These are phyloP conservation scores for Selenia dentaria DNA, from an alignment of 2,888 invertebrate species.

Conservation along the genomic window DNA sequence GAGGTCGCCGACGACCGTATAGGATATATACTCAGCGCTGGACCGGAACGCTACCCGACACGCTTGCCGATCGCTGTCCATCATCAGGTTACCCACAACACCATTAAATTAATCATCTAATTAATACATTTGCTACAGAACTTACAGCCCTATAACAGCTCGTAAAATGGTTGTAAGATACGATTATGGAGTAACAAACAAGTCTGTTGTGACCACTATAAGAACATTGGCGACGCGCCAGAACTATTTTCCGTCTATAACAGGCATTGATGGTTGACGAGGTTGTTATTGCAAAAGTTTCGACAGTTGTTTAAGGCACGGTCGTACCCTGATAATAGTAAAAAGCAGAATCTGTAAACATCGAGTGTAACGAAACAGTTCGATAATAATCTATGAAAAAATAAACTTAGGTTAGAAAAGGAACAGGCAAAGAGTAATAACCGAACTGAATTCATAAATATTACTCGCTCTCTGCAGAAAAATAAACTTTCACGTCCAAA, in stretches of 20 bases:
- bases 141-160: slow-evolving; percentile 26
- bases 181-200: slow-evolving; percentile 5
- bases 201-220: slow-evolving; percentile 25
- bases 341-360: too few species aligned
- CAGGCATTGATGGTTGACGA: neutral
- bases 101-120: slow-evolving; percentile 30
- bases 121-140: slow-evolving; percentile 15
- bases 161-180: slow-evolving; percentile 21
- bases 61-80: slow-evolving; percentile 57
- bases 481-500: too few species aligned
- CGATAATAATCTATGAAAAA: too few species aligned
- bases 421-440: too few species aligned
- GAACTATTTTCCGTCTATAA: slow-evolving; percentile 38
- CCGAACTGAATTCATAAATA: too few species aligned
- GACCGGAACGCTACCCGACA: slow-evolving; percentile 71
- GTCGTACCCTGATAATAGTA: too few species aligned
- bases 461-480: too few species aligned
- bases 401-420: too few species aligned
- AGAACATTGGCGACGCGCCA: slow-evolving; percentile 53
- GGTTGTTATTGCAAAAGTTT: too few species aligned
- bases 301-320: neutral
- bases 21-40: slow-evolving; percentile 51
- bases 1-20: slow-evolving; percentile 44
- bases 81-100: slow-evolving; percentile 60
- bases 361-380: too few species aligned